Evolutionary conservation across 2,888 invertebrate genomes (phyloP), one percentile per base, ranked within the genome.

Genomic region (Sycophila texana): DNA sequence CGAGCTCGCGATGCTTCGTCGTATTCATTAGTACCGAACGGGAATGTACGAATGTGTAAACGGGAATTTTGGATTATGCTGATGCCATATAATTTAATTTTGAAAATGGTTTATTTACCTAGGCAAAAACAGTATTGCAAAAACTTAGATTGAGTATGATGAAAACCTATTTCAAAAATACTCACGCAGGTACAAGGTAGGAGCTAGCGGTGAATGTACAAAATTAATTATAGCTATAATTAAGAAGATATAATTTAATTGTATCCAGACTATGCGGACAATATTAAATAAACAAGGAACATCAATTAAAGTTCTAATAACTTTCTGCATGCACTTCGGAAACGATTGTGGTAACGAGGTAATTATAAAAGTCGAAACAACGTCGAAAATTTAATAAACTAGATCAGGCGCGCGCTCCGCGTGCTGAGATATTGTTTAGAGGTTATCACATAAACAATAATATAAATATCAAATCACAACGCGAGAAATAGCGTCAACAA

Each of bases 291-390:
- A 57, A 65, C 65, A 65, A 65, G 53, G 26, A 16, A 20, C 49
- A 61, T 72, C 26, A 61, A 72, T 72, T 61, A 72, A 12, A 47
- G 58, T 1, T 18, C 12, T 47, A 71, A 60, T 60, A 60, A 49
- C 58, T 58, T 60, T 61, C 14, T 20, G 60, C 39, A 68, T 13
- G 16, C 10, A 14, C 1, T 4, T 16, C 55, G n/a, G 47, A 55
- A 73, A 79, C 79, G 77, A 79, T 81, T 74, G 80, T 66, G 77
- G 7, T 30, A 30, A 39, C 39, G 10, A 39, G 39, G 10, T 10
- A 39, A 39, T 39, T 39, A 3, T 26, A 79, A 83, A 83, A 63
- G 14, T 63, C 12, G 39, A 63, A 65, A 10, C 39, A 10, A 39
- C 39, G 39, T 10, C 39, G 0, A 39, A 39, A 39, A 5, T 39